phyloP scores from a whole-genome alignment of 2,113 vertebrate genomes.

The Brachirus orientalis region DNA sequence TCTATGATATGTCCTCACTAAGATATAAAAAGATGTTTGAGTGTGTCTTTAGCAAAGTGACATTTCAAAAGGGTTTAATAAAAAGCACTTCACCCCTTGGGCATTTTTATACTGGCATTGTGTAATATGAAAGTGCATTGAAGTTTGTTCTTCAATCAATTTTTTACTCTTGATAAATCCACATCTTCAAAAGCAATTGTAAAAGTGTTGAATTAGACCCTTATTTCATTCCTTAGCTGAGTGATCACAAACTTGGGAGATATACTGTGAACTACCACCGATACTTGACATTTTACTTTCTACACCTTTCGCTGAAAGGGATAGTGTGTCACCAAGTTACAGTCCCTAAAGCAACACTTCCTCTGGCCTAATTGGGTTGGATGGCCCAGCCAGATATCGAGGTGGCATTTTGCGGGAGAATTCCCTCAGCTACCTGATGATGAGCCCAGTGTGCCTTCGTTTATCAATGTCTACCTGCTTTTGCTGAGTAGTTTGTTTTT shows the following conservation, averaged over 20 bases:
- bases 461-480: conserved; percentile 80
- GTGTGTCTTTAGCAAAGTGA: not conserved
- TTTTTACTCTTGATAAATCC: too few relatives aligned
- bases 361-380: conserved; percentile 70
- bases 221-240: not conserved
- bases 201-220: conserved; percentile 21
- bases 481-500: conserved; percentile 84
- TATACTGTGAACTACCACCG: conserved; percentile 15
- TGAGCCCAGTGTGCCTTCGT: conserved; percentile 68
- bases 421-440: conserved; percentile 72
- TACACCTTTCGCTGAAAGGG: conserved; percentile 56
- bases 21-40: too few relatives aligned
- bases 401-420: conserved; percentile 80
- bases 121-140: too few relatives aligned
- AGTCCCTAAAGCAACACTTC: conserved; percentile 48
- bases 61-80: conserved; percentile 13
- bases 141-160: too few relatives aligned
- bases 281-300: conserved; percentile 72
- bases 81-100: not conserved
- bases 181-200: too few relatives aligned
- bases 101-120: conserved; percentile 5
- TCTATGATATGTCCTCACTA: too few relatives aligned
- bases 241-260: conserved; percentile 16
- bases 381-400: conserved; percentile 63
- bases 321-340: conserved; percentile 19